A percentile compares a stretch with the other conserved stretches of the same genome.
phyloP scores from a whole-genome alignment of 2,888 invertebrate species.

The Maniola hyperantus region DNA sequence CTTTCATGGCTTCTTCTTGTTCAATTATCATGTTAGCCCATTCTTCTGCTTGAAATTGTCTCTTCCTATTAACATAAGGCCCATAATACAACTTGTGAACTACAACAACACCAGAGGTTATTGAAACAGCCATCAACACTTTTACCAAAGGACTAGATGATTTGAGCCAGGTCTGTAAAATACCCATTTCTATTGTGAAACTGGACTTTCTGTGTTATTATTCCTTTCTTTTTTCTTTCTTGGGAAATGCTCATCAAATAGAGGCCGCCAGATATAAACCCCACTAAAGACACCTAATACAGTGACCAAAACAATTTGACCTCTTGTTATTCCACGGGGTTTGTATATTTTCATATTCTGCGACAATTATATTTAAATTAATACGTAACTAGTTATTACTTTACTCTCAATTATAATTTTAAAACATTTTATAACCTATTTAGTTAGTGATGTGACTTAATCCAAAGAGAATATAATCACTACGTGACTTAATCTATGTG shows the following conservation, averaged over 20 bases:
- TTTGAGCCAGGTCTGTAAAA: constrained; percentile 50
- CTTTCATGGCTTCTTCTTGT: constrained; percentile 56
- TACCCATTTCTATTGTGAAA: constrained; percentile 51
- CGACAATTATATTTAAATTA: not conserved
- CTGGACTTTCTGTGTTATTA: constrained; percentile 36
- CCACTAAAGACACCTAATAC: constrained; percentile 73
- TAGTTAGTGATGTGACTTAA: too few species aligned
- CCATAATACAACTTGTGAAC: constrained; percentile 53
- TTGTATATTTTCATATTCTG: constrained; percentile 67
- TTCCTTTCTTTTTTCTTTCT: constrained; percentile 44
- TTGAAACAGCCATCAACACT: constrained; percentile 64
- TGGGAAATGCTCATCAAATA: constrained; percentile 60
- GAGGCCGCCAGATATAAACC: constrained; percentile 79
- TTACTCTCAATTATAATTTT: not conserved
- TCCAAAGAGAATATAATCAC: too few species aligned
- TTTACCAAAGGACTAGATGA: constrained; percentile 62
- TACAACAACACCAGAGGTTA: constrained; percentile 58
- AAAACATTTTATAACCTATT: not conserved
- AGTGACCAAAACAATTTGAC: constrained; percentile 65
- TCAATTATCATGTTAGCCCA: constrained; percentile 69
- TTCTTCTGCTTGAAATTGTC: constrained; percentile 59
- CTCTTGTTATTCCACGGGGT: constrained; percentile 64
- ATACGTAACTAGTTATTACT: not conserved
- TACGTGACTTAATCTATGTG: too few species aligned
- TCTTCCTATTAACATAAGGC: constrained; percentile 55